A percentile compares a stretch with the other conserved stretches of the same genome.
Conservation (phyloP, 2,113 vertebrate species). For the Pica pica region DNA sequence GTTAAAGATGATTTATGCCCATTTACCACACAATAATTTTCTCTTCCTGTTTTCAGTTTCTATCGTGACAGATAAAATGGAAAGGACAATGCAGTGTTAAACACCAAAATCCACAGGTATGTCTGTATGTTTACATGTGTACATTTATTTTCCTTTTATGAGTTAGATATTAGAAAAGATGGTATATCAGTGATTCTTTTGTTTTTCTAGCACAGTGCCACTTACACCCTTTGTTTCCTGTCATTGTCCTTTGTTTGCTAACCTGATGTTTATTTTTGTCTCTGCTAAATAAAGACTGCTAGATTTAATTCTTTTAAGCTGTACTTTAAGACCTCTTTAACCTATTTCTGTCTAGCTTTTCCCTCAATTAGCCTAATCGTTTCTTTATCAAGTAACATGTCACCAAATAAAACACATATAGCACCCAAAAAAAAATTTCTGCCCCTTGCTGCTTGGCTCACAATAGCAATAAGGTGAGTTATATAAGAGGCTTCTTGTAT, state of each 20-base stretch:
- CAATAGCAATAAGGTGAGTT: slow-evolving; percentile 27
- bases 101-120: background rate
- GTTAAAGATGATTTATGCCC: background rate
- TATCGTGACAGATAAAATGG: background rate
- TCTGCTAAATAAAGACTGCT: slow-evolving; percentile 42
- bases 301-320: slow-evolving; percentile 55
- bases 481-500: background rate
- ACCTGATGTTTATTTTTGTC: slow-evolving; percentile 50
- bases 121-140: background rate
- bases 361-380: slow-evolving; percentile 60
- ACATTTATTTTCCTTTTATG: background rate
- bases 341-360: slow-evolving; percentile 62
- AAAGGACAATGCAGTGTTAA: background rate
- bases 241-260: slow-evolving; percentile 42
- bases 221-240: slow-evolving; percentile 30
- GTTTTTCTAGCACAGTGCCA: background rate
- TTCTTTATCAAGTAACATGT: slow-evolving; percentile 39
- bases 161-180: background rate
- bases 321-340: slow-evolving; percentile 51
- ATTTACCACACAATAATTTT: background rate
- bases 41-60: background rate
- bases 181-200: background rate
- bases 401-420: slow-evolving; percentile 21
- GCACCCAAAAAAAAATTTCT: background rate
- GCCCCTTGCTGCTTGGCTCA: background rate